Conservation (phyloP, 2,888 invertebrate species). For the Lochmaea crataegi region DNA sequence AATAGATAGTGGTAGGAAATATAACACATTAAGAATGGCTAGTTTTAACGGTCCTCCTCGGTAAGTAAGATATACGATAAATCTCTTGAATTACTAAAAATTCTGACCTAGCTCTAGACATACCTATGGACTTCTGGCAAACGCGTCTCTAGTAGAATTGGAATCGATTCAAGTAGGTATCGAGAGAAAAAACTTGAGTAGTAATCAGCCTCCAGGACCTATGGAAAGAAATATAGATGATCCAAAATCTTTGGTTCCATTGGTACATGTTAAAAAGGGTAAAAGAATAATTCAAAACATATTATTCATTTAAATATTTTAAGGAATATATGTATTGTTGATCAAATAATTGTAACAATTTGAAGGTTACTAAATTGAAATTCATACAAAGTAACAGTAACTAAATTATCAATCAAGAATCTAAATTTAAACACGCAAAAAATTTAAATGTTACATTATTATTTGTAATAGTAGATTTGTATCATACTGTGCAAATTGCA, state of each 20-base stretch:
- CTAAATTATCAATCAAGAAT: too few relatives aligned
- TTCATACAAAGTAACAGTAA: too few relatives aligned
- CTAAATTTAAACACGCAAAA: too few relatives aligned
- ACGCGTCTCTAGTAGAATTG: conserved; percentile 30
- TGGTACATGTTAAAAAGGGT: conserved; percentile 38
- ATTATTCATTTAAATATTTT: too few relatives aligned
- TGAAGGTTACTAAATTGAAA: too few relatives aligned
- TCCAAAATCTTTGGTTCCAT: conserved; percentile 32
- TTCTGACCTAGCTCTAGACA: conserved; percentile 12
- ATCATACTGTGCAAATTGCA: too few relatives aligned
- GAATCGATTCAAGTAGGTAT: conserved; percentile 30
- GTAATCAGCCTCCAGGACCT: conserved; percentile 21
- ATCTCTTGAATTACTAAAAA: neutral
- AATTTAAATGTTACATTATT: too few relatives aligned
- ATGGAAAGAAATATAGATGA: conserved; percentile 38
- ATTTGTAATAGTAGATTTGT: too few relatives aligned
- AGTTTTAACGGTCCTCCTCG: neutral
- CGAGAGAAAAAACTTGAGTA: conserved; percentile 27
- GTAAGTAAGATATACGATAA: neutral
- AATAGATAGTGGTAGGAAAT: too few relatives aligned
- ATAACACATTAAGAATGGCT: neutral
- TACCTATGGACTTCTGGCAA: conserved; percentile 32
- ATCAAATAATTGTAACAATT: neutral
- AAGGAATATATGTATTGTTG: neutral
- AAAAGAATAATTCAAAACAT: neutral